These are phyloP conservation scores for Schizopygopsis malacanthus DNA, from an alignment of 2,797 vertebrate species.

Conservation along the genomic window DNA sequence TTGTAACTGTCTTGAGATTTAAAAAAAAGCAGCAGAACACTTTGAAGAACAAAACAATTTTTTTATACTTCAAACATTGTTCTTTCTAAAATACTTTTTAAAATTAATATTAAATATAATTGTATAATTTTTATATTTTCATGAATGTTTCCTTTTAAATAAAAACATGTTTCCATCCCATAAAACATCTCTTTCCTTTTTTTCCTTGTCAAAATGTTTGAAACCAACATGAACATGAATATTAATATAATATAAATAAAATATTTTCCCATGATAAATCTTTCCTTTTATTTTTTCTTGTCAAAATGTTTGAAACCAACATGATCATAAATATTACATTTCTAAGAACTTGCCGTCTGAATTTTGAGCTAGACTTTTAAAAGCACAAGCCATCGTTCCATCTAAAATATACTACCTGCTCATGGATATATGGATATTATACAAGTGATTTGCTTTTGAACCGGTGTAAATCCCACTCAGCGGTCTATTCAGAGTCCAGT, in stretches of 20 bases:
- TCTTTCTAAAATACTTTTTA: not conserved
- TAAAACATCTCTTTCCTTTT: no score
- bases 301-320: not conserved
- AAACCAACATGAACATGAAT: no score
- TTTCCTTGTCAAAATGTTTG: no score
- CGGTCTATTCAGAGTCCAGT: not conserved
- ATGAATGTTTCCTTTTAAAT: not conserved
- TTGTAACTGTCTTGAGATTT: not conserved
- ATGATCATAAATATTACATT: not conserved
- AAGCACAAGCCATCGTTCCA: not conserved
- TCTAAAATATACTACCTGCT: not conserved
- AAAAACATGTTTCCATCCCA: no score
- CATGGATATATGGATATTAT: not conserved
- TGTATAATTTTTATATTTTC: not conserved
- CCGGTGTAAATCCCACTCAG: not conserved
- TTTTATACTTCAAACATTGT: no score
- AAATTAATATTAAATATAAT: not conserved
- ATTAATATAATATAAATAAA: no score
- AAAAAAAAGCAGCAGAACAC: no score
- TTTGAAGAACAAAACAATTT: no score
- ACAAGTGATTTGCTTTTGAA: not conserved
- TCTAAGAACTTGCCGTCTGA: not conserved
- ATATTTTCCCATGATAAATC: no score
- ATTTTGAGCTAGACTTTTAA: not conserved
- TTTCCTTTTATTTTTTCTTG: not conserved